A percentile compares a stretch with the other conserved stretches of the same genome.
Evolutionary conservation across 1,140 invertebrate species (phyloP).

Genomic region (fruit fly (Drosophila melanogaster)): Release_6_plus_ISO1_MT NT_033779.5:16919001-16919500

Average conservation of each 20-base stretch:
- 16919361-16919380: not conserved
- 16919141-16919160: conserved; percentile 82
- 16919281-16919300: conserved; percentile 27
- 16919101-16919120: conserved; percentile 78
- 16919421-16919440: conserved; percentile 59
- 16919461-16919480: conserved; percentile 83
- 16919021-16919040: conserved; percentile 39
- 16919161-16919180: conserved; percentile 84
- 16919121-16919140: conserved; percentile 80
- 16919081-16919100: conserved; percentile 73
- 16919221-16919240: conserved; percentile 50
- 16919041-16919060: conserved; percentile 7
- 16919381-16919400: conserved; percentile 32
- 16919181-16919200: conserved; percentile 47
- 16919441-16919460: conserved; percentile 83
- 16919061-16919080: conserved; percentile 50
- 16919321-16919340: conserved; percentile 69
- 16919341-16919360: conserved; percentile 54
- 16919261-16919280: conserved; percentile 62
- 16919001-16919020: conserved; percentile 61
- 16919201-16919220: not conserved
- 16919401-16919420: conserved; percentile 75
- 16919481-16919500: conserved; percentile 69
- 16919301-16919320: conserved; percentile 61
- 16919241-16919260: conserved; percentile 78